Evolutionary conservation across 2,888 invertebrate species (phyloP).

Genomic region (Ashinkailepas kermadecensis): DNA sequence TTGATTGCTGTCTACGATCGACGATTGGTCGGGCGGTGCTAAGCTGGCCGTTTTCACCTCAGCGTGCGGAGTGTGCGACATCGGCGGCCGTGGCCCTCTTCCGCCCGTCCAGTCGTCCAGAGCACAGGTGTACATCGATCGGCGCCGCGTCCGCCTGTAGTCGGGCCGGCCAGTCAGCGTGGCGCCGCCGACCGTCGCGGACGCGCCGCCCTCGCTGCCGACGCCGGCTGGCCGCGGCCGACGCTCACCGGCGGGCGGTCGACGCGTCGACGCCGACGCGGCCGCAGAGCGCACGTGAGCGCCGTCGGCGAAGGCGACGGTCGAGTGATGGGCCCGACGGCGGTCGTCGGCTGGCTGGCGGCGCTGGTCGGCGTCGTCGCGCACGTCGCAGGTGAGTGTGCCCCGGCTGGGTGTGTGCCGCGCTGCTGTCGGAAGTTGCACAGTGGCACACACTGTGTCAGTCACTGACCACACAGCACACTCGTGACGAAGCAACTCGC

Average conservation of each 20-base stretch:
- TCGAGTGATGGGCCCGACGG: too few relatives aligned
- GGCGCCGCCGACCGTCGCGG: background rate
- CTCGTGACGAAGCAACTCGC: too few relatives aligned
- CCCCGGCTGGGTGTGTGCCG: too few relatives aligned
- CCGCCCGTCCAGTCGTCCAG: background rate
- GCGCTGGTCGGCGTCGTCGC: too few relatives aligned
- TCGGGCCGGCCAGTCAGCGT: background rate
- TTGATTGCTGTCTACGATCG: too few relatives aligned
- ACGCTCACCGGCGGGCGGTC: background rate
- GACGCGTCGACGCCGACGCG: background rate
- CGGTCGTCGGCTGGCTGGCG: too few relatives aligned
- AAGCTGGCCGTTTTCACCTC: too few relatives aligned
- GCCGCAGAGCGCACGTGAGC: background rate
- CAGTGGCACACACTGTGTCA: too few relatives aligned
- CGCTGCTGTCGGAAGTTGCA: too few relatives aligned
- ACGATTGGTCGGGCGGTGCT: too few relatives aligned
- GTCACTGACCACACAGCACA: too few relatives aligned
- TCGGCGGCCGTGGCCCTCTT: background rate
- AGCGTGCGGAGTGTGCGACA: background rate
- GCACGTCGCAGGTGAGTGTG: too few relatives aligned
- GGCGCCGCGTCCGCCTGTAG: background rate
- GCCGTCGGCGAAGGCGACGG: background rate
- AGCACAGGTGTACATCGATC: background rate
- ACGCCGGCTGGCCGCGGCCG: background rate
- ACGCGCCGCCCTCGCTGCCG: background rate